Percentiles rank a stretch among this genome's conserved stretches.
Evolutionary conservation across 2,888 invertebrate genomes (phyloP).

Genomic region (Scaeva pyrastri): DNA sequence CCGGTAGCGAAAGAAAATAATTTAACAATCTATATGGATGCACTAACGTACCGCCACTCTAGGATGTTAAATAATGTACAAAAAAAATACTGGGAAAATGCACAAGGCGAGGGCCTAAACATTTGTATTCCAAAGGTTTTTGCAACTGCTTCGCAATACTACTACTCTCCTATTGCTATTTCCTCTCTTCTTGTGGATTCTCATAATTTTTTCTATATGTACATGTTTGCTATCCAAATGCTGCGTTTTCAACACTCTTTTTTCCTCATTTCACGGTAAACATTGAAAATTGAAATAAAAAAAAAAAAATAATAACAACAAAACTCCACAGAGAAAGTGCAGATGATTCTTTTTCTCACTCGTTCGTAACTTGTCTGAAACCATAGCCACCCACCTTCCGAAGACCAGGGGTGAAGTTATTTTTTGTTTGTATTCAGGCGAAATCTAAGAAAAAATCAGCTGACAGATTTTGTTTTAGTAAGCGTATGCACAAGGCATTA

Average conservation of each 20-base stretch:
- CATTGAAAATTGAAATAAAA: slow-evolving; percentile 42
- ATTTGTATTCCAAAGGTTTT: slow-evolving; percentile 40
- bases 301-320: slow-evolving; percentile 13
- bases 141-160: slow-evolving; percentile 46
- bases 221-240: slow-evolving; percentile 41
- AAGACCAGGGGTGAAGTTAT: not conserved
- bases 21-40: slow-evolving; percentile 33
- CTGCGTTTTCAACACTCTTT: slow-evolving; percentile 46
- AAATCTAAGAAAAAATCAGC: not conserved
- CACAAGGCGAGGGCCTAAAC: slow-evolving; percentile 52
- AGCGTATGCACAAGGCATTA: too few species aligned
- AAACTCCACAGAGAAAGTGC: slow-evolving; percentile 60
- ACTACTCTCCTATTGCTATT: slow-evolving; percentile 47
- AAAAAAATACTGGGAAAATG: slow-evolving; percentile 37
- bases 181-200: slow-evolving; percentile 56
- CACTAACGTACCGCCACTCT: slow-evolving; percentile 47
- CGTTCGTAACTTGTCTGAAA: slow-evolving; percentile 21
- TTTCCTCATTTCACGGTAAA: slow-evolving; percentile 50
- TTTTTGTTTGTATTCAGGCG: not conserved
- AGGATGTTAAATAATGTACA: slow-evolving; percentile 46
- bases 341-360: slow-evolving; percentile 59
- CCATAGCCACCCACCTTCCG: slow-evolving; percentile 28
- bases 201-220: slow-evolving; percentile 10
- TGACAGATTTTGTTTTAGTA: too few species aligned
- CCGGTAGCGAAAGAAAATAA: slow-evolving; percentile 20